A percentile compares a stretch with the other conserved stretches of the same genome.
Evolutionary conservation across 64 coral and sea anemone species (phyloP).

Genomic region (Montipora cactus): DNA sequence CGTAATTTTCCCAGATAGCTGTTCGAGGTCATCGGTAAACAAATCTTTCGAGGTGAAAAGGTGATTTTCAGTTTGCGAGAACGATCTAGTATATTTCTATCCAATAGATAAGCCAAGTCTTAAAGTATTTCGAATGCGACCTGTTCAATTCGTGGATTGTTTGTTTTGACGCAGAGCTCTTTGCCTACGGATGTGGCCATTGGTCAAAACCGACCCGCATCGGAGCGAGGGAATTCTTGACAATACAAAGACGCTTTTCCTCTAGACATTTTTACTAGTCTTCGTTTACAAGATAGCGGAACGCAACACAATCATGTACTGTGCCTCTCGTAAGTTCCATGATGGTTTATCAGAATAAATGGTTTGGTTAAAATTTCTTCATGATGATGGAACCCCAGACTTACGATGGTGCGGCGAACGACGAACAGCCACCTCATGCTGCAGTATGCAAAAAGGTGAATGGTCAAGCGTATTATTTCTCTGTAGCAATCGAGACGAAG

Average conservation of each 20-base stretch:
- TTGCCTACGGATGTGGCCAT: slow-evolving; percentile 58
- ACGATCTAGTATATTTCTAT: background rate
- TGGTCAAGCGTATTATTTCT: background rate
- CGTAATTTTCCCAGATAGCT: slow-evolving; percentile 13
- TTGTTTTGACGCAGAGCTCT: slow-evolving; percentile 45
- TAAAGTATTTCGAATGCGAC: slow-evolving; percentile 20
- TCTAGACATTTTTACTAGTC: slow-evolving; percentile 2
- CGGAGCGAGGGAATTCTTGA: slow-evolving; percentile 44
- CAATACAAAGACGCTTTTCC: slow-evolving; percentile 7
- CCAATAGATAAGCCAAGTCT: background rate
- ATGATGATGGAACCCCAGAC: background rate
- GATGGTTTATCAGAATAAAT: background rate
- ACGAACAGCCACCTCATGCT: slow-evolving; percentile 31
- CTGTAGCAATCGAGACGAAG: slow-evolving; percentile 5
- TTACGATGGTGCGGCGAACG: slow-evolving; percentile 4
- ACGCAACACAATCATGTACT: background rate
- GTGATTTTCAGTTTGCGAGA: background rate
- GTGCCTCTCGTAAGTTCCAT: background rate
- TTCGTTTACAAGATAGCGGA: background rate
- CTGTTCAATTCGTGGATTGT: slow-evolving; percentile 31
- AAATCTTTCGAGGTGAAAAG: slow-evolving; percentile 11
- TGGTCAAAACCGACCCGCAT: slow-evolving; percentile 40
- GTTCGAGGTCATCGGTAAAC: slow-evolving; percentile 8
- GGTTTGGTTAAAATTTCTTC: background rate
- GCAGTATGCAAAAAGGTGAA: slow-evolving; percentile 45